Evolutionary conservation across 2,113 vertebrate genomes (phyloP).

Genomic region (Pogona vitticeps): DNA sequence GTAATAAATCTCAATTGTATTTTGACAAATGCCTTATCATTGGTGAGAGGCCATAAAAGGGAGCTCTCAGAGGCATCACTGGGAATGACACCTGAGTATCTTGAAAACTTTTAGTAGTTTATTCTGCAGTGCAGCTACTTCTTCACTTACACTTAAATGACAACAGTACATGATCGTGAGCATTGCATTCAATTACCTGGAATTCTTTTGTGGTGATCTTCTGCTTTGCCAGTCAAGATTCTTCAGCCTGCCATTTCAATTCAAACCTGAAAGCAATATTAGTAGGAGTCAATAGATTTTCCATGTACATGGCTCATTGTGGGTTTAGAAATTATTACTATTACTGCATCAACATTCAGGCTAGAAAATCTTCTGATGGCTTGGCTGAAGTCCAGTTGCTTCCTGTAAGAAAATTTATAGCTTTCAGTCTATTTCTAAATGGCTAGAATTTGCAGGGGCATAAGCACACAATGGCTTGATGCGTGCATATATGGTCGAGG

Average conservation of each 20-base stretch:
- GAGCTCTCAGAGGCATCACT: not conserved
- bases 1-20: slow-evolving; percentile 17
- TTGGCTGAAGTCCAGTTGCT: too few species aligned
- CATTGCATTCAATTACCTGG: not conserved
- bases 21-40: not conserved
- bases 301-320: not conserved
- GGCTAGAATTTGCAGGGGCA: too few species aligned
- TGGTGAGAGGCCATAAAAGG: not conserved
- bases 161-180: not conserved
- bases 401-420: too few species aligned
- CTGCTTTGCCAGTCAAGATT: not conserved
- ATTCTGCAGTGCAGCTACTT: not conserved
- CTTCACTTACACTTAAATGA: not conserved
- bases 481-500: too few species aligned
- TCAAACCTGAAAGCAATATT: not conserved
- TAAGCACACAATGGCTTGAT: too few species aligned
- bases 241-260: not conserved
- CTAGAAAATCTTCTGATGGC: too few species aligned
- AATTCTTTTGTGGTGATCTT: not conserved
- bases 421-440: too few species aligned
- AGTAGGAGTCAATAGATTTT: not conserved
- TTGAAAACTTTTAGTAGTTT: not conserved
- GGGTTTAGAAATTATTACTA: too few species aligned
- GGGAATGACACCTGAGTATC: not conserved
- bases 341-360: too few species aligned